These are phyloP conservation scores for Nettapus auritus DNA, from an alignment of 2,113 vertebrate species.

Conservation along the genomic window DNA sequence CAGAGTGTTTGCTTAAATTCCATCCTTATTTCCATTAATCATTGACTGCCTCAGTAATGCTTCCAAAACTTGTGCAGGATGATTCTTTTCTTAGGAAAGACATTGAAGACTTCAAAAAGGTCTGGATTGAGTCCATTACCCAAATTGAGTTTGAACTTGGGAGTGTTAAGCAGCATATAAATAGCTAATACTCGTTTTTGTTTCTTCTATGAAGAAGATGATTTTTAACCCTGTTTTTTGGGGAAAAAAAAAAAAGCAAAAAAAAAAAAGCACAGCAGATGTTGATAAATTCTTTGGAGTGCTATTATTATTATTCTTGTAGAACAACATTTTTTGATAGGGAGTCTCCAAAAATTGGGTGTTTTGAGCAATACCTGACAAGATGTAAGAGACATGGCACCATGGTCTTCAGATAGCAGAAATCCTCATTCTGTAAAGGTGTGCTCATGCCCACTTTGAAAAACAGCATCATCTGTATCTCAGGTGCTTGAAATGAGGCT, in stretches of 20 bases:
- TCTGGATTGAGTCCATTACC: neutral
- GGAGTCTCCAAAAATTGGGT: neutral
- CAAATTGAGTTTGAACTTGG: neutral
- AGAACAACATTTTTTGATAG: neutral
- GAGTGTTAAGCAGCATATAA: neutral
- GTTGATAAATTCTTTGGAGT: neutral
- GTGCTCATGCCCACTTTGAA: neutral
- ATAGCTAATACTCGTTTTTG: neutral
- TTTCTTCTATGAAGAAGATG: neutral
- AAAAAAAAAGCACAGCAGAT: neutral
- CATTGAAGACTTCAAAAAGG: neutral
- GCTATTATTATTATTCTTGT: neutral
- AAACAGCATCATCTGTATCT: neutral
- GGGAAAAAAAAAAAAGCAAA: neutral
- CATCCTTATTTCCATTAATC: neutral
- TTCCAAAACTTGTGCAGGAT: neutral
- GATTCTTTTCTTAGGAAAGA: neutral
- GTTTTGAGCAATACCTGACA: neutral
- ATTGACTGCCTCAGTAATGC: neutral
- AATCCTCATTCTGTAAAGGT: neutral
- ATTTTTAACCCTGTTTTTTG: neutral
- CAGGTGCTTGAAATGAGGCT: neutral
- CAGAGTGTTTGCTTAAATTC: neutral
- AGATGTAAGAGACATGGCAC: neutral
- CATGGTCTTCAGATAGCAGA: fast-evolving